Base-by-base conservation (phyloP, 2,888 invertebrate genomes). In the Meghimatium bilineatum region DNA sequence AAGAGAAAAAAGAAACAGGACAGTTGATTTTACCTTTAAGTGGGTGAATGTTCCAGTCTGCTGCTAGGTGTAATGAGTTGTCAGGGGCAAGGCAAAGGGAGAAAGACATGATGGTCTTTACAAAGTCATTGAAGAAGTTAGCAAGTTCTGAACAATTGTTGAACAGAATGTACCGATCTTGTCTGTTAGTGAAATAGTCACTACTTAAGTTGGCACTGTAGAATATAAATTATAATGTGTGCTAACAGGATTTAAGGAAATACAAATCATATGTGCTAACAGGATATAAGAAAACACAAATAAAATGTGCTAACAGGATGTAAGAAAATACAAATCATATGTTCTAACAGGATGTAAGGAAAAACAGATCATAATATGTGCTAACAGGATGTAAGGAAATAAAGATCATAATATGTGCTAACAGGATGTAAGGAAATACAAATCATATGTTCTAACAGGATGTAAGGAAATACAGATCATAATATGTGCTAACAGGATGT, bases 131-230 rank as follows among this genome's bases (percentile, higher is more conserved):
- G 93, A 97, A 97, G 94, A 97, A 98, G 94, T 97, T 96, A 69
- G 97, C 96, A 84, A 98, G 94, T 67, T 95, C 95, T 86, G 95
- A 95, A 90, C 95, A 95, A 93, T 98, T 96, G 90, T 96, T 95
- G 88, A 99, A 97, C 84, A 98, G 94, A 89, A 98, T 95, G 93
- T 99, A 99, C 69, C 99, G 95, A 94, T 99, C 99, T 94, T 99
- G 99, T 71, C 99, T 95, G 93, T 98, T 97, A 23, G 97, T 97
- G 93, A 99, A 99, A 94, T 99, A 99, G 92, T 98, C 97, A 93
- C 97, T 96, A 85, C 99, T 99, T 91, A 99, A 95, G 94, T 99
- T 99, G 5, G 99, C 99, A 32, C 96, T 96, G 93, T 85, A 94
- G 93, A 84, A 84, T 75, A 52, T 17, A 49, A 74, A 49, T 20